Base-by-base conservation (phyloP, 1,140 invertebrate genomes). In the Zaprionus ghesquierei region DNA sequence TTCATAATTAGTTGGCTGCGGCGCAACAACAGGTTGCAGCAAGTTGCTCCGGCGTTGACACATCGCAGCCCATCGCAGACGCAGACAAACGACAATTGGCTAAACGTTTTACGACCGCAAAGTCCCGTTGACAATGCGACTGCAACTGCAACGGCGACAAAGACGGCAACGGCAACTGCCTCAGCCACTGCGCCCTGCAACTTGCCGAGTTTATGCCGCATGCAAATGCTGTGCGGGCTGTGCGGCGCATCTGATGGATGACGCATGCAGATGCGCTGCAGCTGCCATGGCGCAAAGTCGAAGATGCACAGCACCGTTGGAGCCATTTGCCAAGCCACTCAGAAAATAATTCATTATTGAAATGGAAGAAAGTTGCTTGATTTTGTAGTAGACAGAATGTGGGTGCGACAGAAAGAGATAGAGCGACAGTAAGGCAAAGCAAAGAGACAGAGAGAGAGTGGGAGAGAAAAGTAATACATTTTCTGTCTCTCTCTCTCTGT, bases 41-140 rank as follows among this genome's bases (percentile, higher is more conserved):
- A 60, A 46, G 56, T 56, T 27, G 8, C 23, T 41, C 10, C 51
- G 62, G 18, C 51, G 62, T 69, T 73, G 64, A 69, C 70, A 63
- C 70, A 58, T 73, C 62, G 66, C 41, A 22, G 41, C 41, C 41
- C 41, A 46, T 18, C 35, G 15, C 13, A 15, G 13, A 8, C 18
- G 41, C 25, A 31, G 25, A 20, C 44, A 46, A 29, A 56, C 60
- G 13, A n/a, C 50, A 35, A 82, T 87, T 87, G 71, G 76, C 84
- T 89, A 87, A 87, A 87, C 84, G 82, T 66, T 87, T 87, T 87
- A 89, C 87, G 79, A 76, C 79, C 75, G 53, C 72, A 82, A 79
- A 82, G 79, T 86, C 81, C 81, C 81, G 81, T 86, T 86, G 75
- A 78, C 75, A 86, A 81, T 78, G 71, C 64, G 70, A 73, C n/a